phyloP scores from a whole-genome alignment of 2,113 vertebrate genomes.

The Heterotilapia buettikoferi region DNA sequence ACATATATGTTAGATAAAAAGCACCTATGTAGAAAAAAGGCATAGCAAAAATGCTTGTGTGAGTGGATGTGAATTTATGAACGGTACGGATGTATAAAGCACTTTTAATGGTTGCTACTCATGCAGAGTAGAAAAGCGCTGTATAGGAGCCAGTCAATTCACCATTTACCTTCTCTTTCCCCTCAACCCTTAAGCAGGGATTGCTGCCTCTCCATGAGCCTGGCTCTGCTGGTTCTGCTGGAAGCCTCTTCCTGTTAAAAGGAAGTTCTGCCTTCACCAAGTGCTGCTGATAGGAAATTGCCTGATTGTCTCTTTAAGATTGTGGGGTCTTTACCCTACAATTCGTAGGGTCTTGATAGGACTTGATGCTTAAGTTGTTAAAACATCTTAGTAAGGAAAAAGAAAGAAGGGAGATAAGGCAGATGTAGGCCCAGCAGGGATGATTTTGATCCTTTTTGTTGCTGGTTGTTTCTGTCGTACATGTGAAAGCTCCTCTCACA shows the following conservation, averaged over 20 bases:
- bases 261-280: neutral
- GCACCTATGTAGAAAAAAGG: neutral
- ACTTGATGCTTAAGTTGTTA: neutral
- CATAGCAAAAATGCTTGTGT: neutral
- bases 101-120: neutral
- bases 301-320: neutral
- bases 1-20: neutral
- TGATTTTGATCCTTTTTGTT: neutral
- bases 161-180: neutral
- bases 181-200: neutral
- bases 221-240: neutral
- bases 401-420: neutral
- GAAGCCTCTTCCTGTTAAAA: neutral
- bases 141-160: neutral
- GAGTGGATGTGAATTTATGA: neutral
- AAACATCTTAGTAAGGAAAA: neutral
- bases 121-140: neutral
- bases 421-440: neutral
- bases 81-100: neutral
- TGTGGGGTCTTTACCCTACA: neutral
- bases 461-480: neutral
- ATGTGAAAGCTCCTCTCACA: neutral
- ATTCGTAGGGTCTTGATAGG: neutral
- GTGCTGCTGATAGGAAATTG: neutral
- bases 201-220: neutral